Evolutionary conservation across 1,140 invertebrate genomes (phyloP).

Genomic region (Atta texana): DNA sequence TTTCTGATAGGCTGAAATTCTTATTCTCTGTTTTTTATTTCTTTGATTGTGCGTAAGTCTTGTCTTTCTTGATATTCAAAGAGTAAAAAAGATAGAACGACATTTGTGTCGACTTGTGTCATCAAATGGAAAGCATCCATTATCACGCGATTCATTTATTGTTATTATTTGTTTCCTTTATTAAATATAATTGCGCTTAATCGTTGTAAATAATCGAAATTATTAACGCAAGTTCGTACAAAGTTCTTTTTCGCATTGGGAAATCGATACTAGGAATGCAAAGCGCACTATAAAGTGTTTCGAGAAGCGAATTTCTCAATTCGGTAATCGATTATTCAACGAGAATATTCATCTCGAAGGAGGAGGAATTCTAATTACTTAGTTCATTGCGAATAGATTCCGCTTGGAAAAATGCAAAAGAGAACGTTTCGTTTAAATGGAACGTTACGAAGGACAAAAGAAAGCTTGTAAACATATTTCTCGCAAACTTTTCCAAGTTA

Average conservation of each 20-base stretch:
- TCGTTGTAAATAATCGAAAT: neutral
- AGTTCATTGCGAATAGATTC: neutral
- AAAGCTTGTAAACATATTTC: neutral
- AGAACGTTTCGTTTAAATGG: neutral
- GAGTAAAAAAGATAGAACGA: no score
- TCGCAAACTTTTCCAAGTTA: slow-evolving; percentile 16
- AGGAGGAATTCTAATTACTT: no score
- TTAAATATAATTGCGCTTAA: neutral
- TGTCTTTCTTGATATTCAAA: no score
- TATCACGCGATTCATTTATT: neutral
- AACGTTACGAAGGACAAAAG: neutral
- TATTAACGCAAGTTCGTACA: neutral
- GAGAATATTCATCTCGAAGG: neutral
- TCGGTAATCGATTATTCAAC: slow-evolving; percentile 5
- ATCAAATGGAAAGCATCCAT: neutral
- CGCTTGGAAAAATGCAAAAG: neutral
- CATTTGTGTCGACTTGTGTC: no score
- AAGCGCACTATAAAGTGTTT: neutral
- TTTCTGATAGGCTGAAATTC: no score
- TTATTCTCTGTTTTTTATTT: no score
- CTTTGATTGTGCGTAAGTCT: no score
- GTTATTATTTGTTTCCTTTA: neutral
- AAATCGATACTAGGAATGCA: neutral
- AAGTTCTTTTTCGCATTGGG: neutral
- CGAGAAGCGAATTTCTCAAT: slow-evolving; percentile 1